A percentile compares a stretch with the other conserved stretches of the same genome.
Conservation (phyloP, 2,113 vertebrate genomes). For the Sakesphorus luctuosus region DNA sequence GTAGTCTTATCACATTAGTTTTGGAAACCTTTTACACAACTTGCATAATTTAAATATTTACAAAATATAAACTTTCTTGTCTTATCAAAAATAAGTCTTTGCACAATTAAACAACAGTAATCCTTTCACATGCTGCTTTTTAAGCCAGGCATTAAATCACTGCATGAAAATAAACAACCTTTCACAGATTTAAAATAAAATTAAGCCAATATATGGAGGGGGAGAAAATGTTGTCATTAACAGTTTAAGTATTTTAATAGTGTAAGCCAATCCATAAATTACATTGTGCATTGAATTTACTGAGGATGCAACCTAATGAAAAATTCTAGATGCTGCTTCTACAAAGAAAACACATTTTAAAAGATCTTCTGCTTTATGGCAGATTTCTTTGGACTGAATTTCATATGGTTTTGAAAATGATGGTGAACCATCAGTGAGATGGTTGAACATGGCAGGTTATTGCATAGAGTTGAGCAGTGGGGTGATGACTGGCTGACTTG, state of each 20-base stretch:
- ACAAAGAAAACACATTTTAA: neutral
- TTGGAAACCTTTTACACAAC: constrained; percentile 53
- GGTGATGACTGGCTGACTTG: accelerated
- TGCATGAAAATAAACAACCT: constrained; percentile 26
- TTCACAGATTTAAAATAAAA: constrained; percentile 38
- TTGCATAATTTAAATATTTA: constrained; percentile 86
- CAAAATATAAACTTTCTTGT: constrained; percentile 78
- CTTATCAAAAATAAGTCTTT: constrained; percentile 76
- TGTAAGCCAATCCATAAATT: constrained; percentile 4
- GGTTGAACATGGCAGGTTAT: neutral
- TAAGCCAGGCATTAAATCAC: constrained; percentile 44
- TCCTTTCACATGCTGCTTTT: constrained; percentile 45
- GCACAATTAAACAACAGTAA: constrained; percentile 62
- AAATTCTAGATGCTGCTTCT: neutral
- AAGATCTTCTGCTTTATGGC: neutral
- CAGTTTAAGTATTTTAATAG: constrained; percentile 5
- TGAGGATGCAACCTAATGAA: neutral
- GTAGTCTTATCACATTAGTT: constrained; percentile 47
- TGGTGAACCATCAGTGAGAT: neutral
- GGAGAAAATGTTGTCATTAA: neutral
- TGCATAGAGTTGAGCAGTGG: neutral
- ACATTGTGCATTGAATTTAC: neutral
- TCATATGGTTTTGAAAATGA: neutral
- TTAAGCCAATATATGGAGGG: neutral
- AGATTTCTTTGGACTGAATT: neutral